A percentile compares a stretch with the other conserved stretches of the same genome.
Evolutionary conservation across 2,797 vertebrate genomes (phyloP).

Genomic region (Remorina albescens): DNA sequence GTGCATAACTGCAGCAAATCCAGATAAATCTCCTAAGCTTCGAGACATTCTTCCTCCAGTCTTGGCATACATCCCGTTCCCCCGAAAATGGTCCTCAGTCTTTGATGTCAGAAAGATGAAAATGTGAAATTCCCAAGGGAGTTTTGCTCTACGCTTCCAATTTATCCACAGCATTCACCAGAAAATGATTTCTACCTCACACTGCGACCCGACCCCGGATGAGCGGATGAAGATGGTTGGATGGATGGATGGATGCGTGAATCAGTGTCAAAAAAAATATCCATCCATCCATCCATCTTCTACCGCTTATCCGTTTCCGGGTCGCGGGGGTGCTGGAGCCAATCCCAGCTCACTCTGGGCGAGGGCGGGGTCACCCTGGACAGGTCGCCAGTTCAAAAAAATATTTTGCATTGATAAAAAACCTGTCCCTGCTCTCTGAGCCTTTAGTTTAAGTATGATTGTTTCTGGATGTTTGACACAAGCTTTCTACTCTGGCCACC

Average conservation of each 20-base stretch:
- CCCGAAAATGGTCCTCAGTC: conserved; percentile 30
- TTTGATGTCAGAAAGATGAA: conserved; percentile 73
- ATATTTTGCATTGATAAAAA: not conserved
- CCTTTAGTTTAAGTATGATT: conserved; percentile 1
- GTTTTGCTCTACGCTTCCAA: too few relatives aligned
- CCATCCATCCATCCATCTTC: too few relatives aligned
- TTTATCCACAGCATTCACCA: too few relatives aligned
- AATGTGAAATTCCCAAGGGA: conserved; percentile 39
- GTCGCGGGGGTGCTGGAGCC: too few relatives aligned
- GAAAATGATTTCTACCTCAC: not conserved
- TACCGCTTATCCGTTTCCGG: too few relatives aligned
- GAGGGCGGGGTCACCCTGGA: too few relatives aligned
- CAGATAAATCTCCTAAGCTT: conserved; percentile 54
- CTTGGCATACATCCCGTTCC: conserved; percentile 59
- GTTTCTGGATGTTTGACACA: conserved; percentile 67
- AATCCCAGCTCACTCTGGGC: too few relatives aligned
- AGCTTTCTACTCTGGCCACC: conserved; percentile 30
- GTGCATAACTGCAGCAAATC: conserved; percentile 51
- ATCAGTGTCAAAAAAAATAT: too few relatives aligned
- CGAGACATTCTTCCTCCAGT: conserved; percentile 47
- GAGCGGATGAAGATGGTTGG: too few relatives aligned
- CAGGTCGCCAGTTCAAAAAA: too few relatives aligned
- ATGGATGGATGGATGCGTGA: too few relatives aligned
- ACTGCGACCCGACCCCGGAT: too few relatives aligned
- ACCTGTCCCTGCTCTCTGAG: not conserved